These are phyloP conservation scores for Tragelaphus buxtoni DNA, from an alignment of 2,113 vertebrate species.

Conservation along the genomic window DNA sequence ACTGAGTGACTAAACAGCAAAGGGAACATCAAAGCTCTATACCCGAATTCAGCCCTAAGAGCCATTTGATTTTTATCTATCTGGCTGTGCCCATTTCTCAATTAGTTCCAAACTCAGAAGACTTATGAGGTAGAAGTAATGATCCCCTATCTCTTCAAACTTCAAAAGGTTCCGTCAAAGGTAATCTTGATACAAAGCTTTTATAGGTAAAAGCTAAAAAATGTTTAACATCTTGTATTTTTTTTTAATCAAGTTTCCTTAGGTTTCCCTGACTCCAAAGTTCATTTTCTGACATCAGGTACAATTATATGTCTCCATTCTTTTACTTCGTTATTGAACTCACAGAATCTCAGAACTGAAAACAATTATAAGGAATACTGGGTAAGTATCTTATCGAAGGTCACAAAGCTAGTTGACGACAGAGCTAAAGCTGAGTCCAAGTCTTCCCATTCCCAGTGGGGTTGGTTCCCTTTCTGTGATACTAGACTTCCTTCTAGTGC, in stretches of 20 bases:
- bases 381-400: background rate
- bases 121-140: background rate
- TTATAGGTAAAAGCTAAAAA: background rate
- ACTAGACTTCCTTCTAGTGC: background rate
- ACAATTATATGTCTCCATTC: background rate
- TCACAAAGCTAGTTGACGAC: background rate
- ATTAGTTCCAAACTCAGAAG: background rate
- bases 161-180: background rate
- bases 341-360: background rate
- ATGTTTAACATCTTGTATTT: background rate
- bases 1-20: background rate
- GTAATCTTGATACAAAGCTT: background rate
- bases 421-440: background rate
- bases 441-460: background rate
- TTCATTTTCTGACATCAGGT: background rate
- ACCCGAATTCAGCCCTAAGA: background rate
- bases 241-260: background rate
- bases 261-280: background rate
- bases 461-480: background rate
- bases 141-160: background rate
- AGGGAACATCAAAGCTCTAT: background rate
- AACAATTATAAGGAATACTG: background rate
- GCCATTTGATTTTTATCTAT: background rate
- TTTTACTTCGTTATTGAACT: background rate
- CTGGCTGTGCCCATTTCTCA: background rate